Evolutionary conservation across 2,113 vertebrate genomes (phyloP).

Genomic region (Pedetes capensis): DNA sequence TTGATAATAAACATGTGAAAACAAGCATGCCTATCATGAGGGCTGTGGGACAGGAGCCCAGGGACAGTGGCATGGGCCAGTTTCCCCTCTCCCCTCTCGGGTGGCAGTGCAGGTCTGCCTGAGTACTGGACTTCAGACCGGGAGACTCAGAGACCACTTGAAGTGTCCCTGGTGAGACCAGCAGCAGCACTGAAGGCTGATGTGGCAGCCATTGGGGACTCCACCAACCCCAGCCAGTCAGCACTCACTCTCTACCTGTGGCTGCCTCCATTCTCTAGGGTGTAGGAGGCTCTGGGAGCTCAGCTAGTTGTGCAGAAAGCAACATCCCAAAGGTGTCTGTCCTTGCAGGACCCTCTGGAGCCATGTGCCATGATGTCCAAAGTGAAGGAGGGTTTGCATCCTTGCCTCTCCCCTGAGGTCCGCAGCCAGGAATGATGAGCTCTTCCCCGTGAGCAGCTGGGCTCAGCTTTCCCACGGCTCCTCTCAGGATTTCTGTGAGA

Average conservation of each 20-base stretch:
- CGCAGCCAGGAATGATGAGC: too few species aligned
- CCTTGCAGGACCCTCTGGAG: too few species aligned
- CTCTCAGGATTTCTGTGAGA: background rate
- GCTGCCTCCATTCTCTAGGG: background rate
- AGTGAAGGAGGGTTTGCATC: fast-evolving
- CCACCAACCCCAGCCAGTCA: fast-evolving
- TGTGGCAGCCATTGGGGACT: fast-evolving
- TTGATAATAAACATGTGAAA: fast-evolving
- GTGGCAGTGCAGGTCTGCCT: fast-evolving
- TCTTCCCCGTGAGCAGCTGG: fast-evolving
- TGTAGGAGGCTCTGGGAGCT: background rate
- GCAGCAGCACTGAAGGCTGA: fast-evolving
- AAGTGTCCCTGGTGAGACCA: fast-evolving
- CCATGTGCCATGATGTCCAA: fast-evolving
- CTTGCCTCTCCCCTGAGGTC: too few species aligned
- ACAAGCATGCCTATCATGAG: fast-evolving
- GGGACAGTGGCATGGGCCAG: fast-evolving
- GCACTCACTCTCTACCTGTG: background rate
- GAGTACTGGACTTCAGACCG: background rate
- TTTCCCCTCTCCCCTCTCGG: fast-evolving
- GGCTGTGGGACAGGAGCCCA: fast-evolving
- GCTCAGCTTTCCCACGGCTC: too few species aligned
- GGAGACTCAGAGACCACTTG: fast-evolving
- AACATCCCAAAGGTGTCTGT: fast-evolving
- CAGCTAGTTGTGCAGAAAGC: background rate